These are phyloP conservation scores for Burhinus bistriatus DNA, from an alignment of 2,113 vertebrate genomes.

Conservation along the genomic window DNA sequence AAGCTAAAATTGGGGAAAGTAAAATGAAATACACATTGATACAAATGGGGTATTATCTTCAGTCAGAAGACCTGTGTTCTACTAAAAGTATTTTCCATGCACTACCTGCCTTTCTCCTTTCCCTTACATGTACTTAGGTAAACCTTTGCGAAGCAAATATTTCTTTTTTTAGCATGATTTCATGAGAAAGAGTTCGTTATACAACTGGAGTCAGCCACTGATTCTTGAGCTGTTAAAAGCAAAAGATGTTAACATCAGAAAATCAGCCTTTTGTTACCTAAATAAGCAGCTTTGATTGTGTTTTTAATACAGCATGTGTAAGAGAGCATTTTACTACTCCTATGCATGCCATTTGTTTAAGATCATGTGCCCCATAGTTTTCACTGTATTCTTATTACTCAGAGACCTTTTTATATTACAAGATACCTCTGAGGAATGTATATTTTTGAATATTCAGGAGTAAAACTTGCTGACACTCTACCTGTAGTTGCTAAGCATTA, in stretches of 20 bases:
- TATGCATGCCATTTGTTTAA: background rate
- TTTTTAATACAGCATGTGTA: background rate
- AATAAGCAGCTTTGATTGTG: background rate
- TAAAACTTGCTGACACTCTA: background rate
- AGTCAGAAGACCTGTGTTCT: background rate
- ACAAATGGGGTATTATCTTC: background rate
- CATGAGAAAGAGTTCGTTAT: background rate
- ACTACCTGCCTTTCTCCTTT: background rate
- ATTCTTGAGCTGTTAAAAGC: background rate
- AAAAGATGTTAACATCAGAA: background rate
- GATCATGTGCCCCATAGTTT: background rate
- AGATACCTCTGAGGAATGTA: background rate
- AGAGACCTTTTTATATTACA: background rate
- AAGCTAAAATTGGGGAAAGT: background rate
- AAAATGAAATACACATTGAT: background rate
- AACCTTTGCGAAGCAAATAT: slow-evolving; percentile 16
- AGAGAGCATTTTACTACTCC: background rate
- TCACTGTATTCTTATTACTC: background rate
- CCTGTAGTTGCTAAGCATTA: background rate
- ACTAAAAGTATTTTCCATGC: background rate
- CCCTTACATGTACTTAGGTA: background rate
- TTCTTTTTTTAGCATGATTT: background rate
- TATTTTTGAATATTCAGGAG: background rate
- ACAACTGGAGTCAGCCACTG: background rate
- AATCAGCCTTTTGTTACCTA: background rate